phyloP scores from a whole-genome alignment of 2,113 vertebrate species.

The Pleuronectes platessa region DNA sequence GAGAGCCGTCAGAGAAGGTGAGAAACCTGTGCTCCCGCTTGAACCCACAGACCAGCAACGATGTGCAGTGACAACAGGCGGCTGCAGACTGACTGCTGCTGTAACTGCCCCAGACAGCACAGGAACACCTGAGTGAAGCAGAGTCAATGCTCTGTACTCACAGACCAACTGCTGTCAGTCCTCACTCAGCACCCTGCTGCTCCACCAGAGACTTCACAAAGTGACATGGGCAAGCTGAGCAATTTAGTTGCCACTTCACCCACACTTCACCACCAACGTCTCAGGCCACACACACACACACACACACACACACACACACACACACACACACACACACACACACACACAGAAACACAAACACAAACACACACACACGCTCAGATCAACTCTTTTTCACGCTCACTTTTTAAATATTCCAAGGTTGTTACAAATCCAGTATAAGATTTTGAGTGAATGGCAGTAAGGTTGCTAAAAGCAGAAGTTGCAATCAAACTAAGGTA shows the following conservation, averaged over 20 bases:
- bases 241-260: conserved; percentile 46
- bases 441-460: background rate
- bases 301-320: conserved; percentile 1
- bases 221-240: conserved; percentile 61
- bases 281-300: conserved; percentile 6
- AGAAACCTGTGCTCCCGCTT: conserved; percentile 19
- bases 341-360: conserved; percentile 3
- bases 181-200: conserved; percentile 34
- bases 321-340: conserved; percentile 3
- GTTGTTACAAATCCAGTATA: background rate
- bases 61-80: conserved; percentile 63
- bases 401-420: background rate
- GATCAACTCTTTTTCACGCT: background rate
- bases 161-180: conserved; percentile 59
- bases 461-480: background rate
- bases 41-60: conserved; percentile 56
- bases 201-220: conserved; percentile 33
- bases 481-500: background rate
- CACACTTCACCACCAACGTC: conserved; percentile 24
- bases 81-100: conserved; percentile 59
- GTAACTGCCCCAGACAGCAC: conserved; percentile 60
- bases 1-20: conserved; percentile 46
- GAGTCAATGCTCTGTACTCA: conserved; percentile 32
- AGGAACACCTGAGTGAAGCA: conserved; percentile 56
- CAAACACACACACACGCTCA: conserved; percentile 8